Percentiles rank a stretch among this genome's conserved stretches.
phyloP scores from a whole-genome alignment of 2,797 vertebrate genomes.

The Perodicticus potto region DNA sequence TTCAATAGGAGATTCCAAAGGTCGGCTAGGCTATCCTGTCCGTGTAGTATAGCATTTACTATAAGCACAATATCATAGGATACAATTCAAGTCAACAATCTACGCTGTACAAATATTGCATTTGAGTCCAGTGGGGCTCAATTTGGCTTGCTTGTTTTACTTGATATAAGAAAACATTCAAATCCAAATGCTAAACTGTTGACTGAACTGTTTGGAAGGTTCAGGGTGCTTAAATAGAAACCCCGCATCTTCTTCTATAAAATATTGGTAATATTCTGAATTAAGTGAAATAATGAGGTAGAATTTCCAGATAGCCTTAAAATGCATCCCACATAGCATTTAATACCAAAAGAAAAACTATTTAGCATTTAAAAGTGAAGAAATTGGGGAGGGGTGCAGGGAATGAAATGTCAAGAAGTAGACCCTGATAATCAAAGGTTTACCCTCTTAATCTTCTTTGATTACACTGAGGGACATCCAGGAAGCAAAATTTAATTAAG shows the following conservation, averaged over 20 bases:
- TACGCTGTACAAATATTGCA: not conserved
- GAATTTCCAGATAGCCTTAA: slow-evolving; percentile 43
- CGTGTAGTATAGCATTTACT: not conserved
- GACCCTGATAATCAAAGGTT: slow-evolving; percentile 53
- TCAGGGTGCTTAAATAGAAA: not conserved
- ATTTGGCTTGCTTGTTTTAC: no score
- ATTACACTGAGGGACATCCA: slow-evolving; percentile 48
- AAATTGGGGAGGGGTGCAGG: not conserved
- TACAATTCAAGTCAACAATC: not conserved
- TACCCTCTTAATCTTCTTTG: slow-evolving; percentile 68
- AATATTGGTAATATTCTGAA: not conserved
- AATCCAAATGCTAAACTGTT: not conserved
- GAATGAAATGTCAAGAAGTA: slow-evolving; percentile 1
- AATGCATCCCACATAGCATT: not conserved
- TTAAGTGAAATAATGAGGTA: slow-evolving; percentile 58
- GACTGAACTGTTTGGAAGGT: not conserved
- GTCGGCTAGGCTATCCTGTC: not conserved
- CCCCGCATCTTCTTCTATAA: not conserved
- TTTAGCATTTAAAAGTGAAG: slow-evolving; percentile 38
- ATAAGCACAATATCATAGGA: not conserved
- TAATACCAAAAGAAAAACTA: slow-evolving; percentile 52
- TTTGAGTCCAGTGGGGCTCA: not conserved
- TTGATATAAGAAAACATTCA: not conserved
- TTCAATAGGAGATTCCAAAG: not conserved
- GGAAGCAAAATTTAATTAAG: slow-evolving; percentile 73